Base-by-base conservation (phyloP, 2,888 invertebrate species). In the Aleiodes leptofemur region DNA sequence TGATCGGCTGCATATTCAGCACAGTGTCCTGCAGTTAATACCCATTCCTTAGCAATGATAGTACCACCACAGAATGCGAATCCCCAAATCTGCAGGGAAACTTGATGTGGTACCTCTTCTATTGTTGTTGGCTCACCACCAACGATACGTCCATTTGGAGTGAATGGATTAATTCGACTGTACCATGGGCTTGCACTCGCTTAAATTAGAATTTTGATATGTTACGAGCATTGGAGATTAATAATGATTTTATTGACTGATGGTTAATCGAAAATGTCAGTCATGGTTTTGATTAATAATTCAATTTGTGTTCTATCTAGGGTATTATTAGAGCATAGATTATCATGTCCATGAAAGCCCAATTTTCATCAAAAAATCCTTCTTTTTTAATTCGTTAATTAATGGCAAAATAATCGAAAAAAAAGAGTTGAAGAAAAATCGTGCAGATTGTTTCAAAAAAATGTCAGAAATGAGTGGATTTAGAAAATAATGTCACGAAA, bases 11-110 rank as follows among this genome's bases (percentile, higher is more conserved):
- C 53, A 38, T 77, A 82, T 50, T 31, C 90, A 90, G 91, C 84
- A 79, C 93, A 93, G 81, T 93, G 93, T 1, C 92, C 93, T 5
- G 93, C 93, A 0, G 92, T 93, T 0, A 93, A 74, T 0, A 93
- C 86, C 7, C 90, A 90, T 43, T 90, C 87, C 9, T 83, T 87
- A 29, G 90, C 90, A 4, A 93, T 88, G 8, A 92, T 90, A 1
- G 91, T 89, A 0, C 92, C 93, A 0, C 93, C 93, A 80, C 93
- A 93, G 0, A 87, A 86, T 81, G 92, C 92, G 0, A 88, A 85
- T 0, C 91, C 91, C 23, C 85, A 82, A 55, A 82, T 84, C 14
- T 90, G 78, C 0, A 91, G 76, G 0, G 91, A 91, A 0, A 91
- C 90, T 79, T 92, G 92, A 79, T 91, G 90, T 0, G 92, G 92